Percentiles rank a stretch among this genome's conserved stretches.
These are phyloP conservation scores for Scyliorhinus canicula DNA, from an alignment of 2,797 vertebrate species.

Conservation along the genomic window DNA sequence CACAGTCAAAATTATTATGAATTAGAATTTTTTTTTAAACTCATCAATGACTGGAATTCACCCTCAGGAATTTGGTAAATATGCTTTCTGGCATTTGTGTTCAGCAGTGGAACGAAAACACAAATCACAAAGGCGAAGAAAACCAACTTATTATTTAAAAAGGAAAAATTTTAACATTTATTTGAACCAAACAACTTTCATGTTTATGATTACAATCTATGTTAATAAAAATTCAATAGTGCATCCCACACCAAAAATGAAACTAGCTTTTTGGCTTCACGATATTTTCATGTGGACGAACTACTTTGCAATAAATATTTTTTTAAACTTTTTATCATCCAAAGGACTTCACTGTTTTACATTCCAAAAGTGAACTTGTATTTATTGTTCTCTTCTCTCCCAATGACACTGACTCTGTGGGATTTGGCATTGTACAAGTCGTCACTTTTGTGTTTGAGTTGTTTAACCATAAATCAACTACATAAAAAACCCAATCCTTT, in stretches of 20 bases:
- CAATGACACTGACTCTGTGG: neutral
- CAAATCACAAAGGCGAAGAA: neutral
- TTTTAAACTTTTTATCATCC: neutral
- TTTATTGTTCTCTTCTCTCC: neutral
- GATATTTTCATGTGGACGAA: neutral
- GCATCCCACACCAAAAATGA: neutral
- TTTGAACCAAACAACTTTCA: neutral
- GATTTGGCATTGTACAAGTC: neutral
- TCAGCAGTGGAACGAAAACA: neutral
- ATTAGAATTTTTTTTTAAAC: neutral
- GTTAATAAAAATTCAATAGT: neutral
- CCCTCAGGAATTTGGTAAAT: neutral
- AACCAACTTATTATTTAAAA: neutral
- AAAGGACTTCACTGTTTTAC: neutral
- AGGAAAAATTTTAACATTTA: neutral
- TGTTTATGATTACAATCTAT: neutral
- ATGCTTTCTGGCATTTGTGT: neutral
- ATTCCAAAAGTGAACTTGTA: neutral
- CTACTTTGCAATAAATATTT: neutral
- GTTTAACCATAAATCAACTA: neutral
- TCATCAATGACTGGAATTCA: neutral
- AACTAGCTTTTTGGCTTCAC: neutral
- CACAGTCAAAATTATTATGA: neutral
- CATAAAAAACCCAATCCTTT: neutral
- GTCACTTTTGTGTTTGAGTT: neutral